These are phyloP conservation scores for Chanos chanos DNA, from an alignment of 2,797 vertebrate genomes.

Conservation along the genomic window DNA sequence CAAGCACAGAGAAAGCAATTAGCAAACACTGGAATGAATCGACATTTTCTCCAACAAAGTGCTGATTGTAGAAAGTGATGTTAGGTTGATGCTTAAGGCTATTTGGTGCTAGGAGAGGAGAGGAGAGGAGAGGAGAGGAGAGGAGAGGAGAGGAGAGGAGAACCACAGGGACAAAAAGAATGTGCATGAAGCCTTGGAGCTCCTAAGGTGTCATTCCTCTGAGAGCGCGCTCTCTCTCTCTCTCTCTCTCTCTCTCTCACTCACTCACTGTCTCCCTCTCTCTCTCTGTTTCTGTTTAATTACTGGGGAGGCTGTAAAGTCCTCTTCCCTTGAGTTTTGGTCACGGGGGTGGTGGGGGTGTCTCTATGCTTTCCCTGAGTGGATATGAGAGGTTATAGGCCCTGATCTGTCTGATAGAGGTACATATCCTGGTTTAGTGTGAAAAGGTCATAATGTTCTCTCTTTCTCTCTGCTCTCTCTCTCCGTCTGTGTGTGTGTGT, in stretches of 20 bases:
- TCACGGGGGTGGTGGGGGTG: slow-evolving; percentile 27
- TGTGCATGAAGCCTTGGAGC: slow-evolving; percentile 15
- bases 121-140: background rate
- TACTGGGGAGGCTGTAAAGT: slow-evolving; percentile 64
- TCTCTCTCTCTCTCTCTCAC: slow-evolving; percentile 46
- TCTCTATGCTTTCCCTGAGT: background rate
- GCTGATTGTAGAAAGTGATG: background rate
- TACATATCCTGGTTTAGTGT: background rate
- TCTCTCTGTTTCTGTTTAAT: slow-evolving; percentile 66
- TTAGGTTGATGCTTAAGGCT: slow-evolving; percentile 3
- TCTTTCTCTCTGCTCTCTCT: too few relatives aligned
- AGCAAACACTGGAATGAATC: slow-evolving; percentile 24
- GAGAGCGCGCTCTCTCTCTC: slow-evolving; percentile 26
- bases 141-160: background rate
- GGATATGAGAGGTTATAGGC: background rate
- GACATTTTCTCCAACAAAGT: slow-evolving; percentile 21
- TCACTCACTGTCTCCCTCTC: slow-evolving; percentile 49
- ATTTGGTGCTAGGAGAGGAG: background rate
- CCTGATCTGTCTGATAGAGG: background rate
- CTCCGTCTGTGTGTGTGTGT: too few relatives aligned
- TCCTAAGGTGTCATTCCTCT: slow-evolving; percentile 27
- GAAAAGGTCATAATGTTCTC: slow-evolving; percentile 2
- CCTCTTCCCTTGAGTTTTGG: slow-evolving; percentile 40
- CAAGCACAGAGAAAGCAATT: slow-evolving; percentile 26
- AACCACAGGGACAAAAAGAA: background rate